Conservation (phyloP, 2,113 vertebrate genomes). For the Pyxicephalus adspersus region DNA sequence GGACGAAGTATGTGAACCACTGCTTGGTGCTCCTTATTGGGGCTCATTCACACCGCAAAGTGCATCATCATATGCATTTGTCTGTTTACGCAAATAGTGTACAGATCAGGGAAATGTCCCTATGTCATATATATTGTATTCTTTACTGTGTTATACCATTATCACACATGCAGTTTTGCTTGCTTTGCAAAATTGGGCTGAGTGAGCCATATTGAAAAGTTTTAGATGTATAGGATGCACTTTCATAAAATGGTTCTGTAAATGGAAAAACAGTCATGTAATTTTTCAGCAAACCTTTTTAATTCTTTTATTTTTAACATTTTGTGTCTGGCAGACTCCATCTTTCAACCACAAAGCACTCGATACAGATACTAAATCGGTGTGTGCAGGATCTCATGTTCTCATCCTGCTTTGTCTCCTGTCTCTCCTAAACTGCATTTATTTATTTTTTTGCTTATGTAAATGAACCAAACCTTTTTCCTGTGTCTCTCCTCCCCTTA, state of each 20-base stretch:
- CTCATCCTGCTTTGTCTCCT: slow-evolving; percentile 2
- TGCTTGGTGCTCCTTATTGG: neutral
- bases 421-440: neutral
- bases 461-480: neutral
- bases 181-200: too few species aligned
- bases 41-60: neutral
- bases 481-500: neutral
- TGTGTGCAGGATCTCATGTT: slow-evolving; percentile 16
- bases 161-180: too few species aligned
- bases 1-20: neutral
- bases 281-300: neutral
- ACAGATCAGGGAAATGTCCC: too few species aligned
- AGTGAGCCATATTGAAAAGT: too few species aligned
- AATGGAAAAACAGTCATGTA: too few species aligned
- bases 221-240: too few species aligned
- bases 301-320: neutral
- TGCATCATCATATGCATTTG: neutral
- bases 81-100: too few species aligned
- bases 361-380: neutral
- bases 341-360: slow-evolving; percentile 9
- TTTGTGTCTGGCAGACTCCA: neutral
- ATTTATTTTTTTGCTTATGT: slow-evolving; percentile 1
- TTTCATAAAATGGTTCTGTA: too few species aligned
- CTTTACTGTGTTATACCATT: too few species aligned
- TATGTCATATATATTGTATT: too few species aligned